Percentiles rank a stretch among this genome's conserved stretches.
Evolutionary conservation across 37 sponge, comb jelly and placozoan species (phyloP).

Genomic region (Hexactinellida sp.): DNA sequence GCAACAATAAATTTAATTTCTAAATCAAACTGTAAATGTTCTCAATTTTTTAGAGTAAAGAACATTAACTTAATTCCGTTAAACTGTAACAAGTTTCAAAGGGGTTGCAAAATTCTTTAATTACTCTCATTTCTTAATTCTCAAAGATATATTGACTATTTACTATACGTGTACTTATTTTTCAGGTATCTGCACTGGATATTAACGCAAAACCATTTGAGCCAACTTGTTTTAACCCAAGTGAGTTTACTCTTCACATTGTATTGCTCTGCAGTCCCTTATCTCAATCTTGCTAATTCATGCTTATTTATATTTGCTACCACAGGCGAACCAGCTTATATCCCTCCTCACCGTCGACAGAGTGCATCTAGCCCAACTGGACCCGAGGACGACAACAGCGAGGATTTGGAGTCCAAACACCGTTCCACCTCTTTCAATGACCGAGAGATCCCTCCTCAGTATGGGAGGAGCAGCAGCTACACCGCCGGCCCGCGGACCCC

Average conservation of each 20-base stretch:
- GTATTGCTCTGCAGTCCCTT: no score
- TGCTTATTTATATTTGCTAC: not conserved
- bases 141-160: not conserved
- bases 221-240: not conserved
- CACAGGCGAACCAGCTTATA: not conserved
- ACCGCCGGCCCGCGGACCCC: not conserved
- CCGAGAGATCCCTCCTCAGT: not conserved
- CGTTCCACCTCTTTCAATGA: not conserved
- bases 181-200: slow-evolving; percentile 93
- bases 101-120: no score
- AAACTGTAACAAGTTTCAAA: no score
- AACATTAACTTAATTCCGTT: no score
- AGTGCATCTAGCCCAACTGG: not conserved
- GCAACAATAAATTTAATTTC: no score
- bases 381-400: not conserved
- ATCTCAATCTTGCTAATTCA: no score
- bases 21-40: no score
- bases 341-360: slow-evolving; percentile 9
- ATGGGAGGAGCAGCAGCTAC: not conserved
- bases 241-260: not conserved
- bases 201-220: slow-evolving; percentile 36
- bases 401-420: not conserved
- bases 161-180: not conserved
- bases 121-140: no score
- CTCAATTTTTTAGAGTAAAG: no score